Conservation (phyloP, 2,113 vertebrate genomes). For the Amphiprion percula region DNA sequence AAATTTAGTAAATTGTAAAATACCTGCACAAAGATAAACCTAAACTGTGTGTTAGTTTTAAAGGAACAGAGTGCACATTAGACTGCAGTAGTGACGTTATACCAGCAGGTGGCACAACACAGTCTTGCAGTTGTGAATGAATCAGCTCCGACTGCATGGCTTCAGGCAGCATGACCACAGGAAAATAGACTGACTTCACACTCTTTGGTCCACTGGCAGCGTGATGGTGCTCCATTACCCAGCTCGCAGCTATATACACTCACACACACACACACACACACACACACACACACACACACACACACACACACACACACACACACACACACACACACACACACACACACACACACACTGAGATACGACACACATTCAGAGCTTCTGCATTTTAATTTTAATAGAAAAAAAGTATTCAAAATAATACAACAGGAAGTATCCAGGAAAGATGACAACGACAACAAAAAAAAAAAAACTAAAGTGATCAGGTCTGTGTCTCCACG, state of each 20-base stretch:
- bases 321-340: slow-evolving; percentile 16
- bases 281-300: slow-evolving; percentile 3
- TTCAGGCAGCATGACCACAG: slow-evolving; percentile 59
- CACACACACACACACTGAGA: slow-evolving; percentile 1
- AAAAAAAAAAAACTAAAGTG: slow-evolving; percentile 53
- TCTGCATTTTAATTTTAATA: slow-evolving; percentile 81
- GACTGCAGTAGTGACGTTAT: slow-evolving; percentile 29
- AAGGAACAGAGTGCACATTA: no score
- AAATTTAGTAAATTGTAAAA: no score
- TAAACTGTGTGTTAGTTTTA: background rate
- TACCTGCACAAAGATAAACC: background rate
- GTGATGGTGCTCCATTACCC: slow-evolving; percentile 48
- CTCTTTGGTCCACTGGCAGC: slow-evolving; percentile 43
- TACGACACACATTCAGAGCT: slow-evolving; percentile 48
- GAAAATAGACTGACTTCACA: slow-evolving; percentile 55
- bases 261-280: slow-evolving; percentile 16
- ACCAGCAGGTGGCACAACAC: slow-evolving; percentile 67
- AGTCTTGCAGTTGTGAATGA: slow-evolving; percentile 15
- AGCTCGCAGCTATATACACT: slow-evolving; percentile 6
- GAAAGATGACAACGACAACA: slow-evolving; percentile 67
- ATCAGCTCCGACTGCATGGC: slow-evolving; percentile 47
- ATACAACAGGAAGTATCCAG: slow-evolving; percentile 78
- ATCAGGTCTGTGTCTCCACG: slow-evolving; percentile 66
- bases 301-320: slow-evolving; percentile 9
- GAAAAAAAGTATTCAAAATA: slow-evolving; percentile 83